Conservation (phyloP, 2,113 vertebrate genomes). For the Anhinga anhinga region DNA sequence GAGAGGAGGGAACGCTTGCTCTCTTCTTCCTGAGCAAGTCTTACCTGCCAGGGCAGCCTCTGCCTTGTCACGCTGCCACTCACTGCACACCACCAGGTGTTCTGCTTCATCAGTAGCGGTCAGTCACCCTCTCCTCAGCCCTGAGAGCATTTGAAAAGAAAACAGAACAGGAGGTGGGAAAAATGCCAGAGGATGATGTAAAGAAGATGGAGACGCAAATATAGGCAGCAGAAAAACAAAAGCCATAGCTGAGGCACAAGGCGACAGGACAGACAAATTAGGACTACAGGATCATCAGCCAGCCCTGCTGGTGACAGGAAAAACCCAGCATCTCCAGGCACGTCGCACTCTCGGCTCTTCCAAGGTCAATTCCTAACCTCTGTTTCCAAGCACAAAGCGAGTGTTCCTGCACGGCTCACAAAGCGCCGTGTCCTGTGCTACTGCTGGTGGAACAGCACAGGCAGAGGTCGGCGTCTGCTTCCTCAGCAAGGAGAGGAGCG, state of each 20-base stretch:
- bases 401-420: not conserved
- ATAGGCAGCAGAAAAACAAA: not conserved
- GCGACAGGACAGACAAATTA: not conserved
- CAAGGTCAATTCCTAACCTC: not conserved
- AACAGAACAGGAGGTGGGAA: not conserved
- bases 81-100: not conserved
- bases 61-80: not conserved
- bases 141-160: not conserved
- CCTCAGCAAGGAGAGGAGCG: fast-evolving
- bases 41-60: not conserved
- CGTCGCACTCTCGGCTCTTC: not conserved
- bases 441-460: fast-evolving
- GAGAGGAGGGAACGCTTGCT: fast-evolving
- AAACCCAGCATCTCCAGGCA: not conserved
- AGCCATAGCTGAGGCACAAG: not conserved
- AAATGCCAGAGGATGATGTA: not conserved
- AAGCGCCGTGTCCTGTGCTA: not conserved
- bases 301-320: not conserved
- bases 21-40: not conserved
- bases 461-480: not conserved
- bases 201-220: not conserved
- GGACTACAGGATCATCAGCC: not conserved
- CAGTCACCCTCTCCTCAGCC: not conserved
- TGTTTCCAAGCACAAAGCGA: not conserved
- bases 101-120: not conserved